Evolutionary conservation across 2,888 invertebrate species (phyloP).

Genomic region (Cheilosia soror): DNA sequence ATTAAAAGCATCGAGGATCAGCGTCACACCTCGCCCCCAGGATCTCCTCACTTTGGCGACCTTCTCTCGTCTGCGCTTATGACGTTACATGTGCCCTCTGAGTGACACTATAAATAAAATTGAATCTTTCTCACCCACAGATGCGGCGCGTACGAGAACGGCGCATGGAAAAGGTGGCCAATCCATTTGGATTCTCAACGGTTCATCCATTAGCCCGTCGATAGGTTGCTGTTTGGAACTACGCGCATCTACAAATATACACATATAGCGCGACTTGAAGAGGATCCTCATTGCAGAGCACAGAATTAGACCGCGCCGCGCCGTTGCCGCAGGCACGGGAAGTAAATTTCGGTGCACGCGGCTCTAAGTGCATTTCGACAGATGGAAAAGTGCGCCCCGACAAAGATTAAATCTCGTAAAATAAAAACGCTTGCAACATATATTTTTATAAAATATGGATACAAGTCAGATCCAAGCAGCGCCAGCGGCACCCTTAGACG

Average conservation of each 20-base stretch:
- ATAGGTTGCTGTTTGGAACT: conserved; percentile 44
- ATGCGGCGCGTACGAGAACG: not conserved
- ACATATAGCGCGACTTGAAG: conserved; percentile 45
- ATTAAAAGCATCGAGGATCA: conserved; percentile 66
- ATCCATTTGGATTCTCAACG: conserved; percentile 59
- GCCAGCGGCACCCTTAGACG: conserved; percentile 45
- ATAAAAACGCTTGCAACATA: conserved; percentile 45
- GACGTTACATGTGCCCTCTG: conserved; percentile 55
- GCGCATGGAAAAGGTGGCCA: conserved; percentile 56
- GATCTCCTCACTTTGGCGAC: conserved; percentile 41
- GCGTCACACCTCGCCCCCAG: conserved; percentile 41
- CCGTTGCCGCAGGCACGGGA: conserved; percentile 52
- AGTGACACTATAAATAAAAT: conserved; percentile 73
- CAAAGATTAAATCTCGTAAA: conserved; percentile 65
- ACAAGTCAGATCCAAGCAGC: conserved; percentile 55
- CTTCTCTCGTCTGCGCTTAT: conserved; percentile 66
- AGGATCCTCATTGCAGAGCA: conserved; percentile 47
- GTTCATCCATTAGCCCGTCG: conserved; percentile 65
- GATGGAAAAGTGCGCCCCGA: conserved; percentile 59
- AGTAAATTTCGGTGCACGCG: conserved; percentile 70
- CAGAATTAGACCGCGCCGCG: conserved; percentile 34
- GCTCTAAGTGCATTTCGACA: conserved; percentile 74
- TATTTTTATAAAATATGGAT: conserved; percentile 66
- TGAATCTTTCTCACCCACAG: conserved; percentile 10
- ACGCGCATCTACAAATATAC: not conserved